Evolutionary conservation across 2,113 vertebrate species (phyloP).

Genomic region (human): GRCh38 chr2:101063501-101064000

Average conservation of each 20-base stretch:
- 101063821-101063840: neutral
- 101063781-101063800: neutral
- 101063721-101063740: neutral
- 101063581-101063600: slow-evolving; percentile 74
- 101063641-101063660: neutral
- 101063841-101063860: neutral
- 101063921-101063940: neutral
- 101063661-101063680: neutral
- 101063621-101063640: neutral
- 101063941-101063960: neutral
- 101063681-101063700: neutral
- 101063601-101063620: slow-evolving; percentile 72
- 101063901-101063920: neutral
- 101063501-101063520: slow-evolving; percentile 78
- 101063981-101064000: neutral
- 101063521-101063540: slow-evolving; percentile 82
- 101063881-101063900: neutral
- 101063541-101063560: slow-evolving; percentile 79
- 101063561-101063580: slow-evolving; percentile 78
- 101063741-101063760: neutral
- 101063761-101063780: neutral
- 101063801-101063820: neutral
- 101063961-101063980: neutral
- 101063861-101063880: neutral
- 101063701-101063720: neutral